Base-by-base conservation (phyloP, 2,113 vertebrate species). In the Bolborhynchus lineola region DNA sequence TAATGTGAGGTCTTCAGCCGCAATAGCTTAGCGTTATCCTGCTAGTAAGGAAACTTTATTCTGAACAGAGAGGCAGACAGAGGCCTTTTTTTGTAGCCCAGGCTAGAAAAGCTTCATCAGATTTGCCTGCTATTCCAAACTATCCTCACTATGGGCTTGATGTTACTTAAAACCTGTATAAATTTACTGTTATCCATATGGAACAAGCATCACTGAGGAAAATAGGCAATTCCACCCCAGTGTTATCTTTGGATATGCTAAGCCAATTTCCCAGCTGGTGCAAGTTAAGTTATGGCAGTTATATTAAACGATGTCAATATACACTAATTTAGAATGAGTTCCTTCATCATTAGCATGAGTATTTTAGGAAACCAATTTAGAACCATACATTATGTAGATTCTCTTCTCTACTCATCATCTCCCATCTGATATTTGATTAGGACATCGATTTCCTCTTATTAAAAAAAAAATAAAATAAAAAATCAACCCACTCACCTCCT, bases 271-370 rank as follows among this genome's bases (percentile, higher is more conserved):
- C 88, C 93, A 95, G 96, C 86, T 96, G 92, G 93, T 92, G 31
- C 74, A 92, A 92, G 88, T 93, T 93, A 90, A 92, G 88, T 88
- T 93, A 83, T 84, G 80, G 88, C 86, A 96, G 88, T 93, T 93
- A 94, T 88, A 93, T 96, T 96, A 96, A 96, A 92, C 28, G 52
- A 93, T 90, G 95, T 83, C 93, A 92, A 96, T 96, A 93, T 86
- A 94, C 37, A 89, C 93, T 95, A 89, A 93, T 93, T 96, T 88
- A 82, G 88, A 90, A 94, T 79, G 57, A 93, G 80, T 88, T 88
- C 69, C 47, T 93, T 96, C 92, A 93, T 96, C 93, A 93, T 94
- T 93, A 96, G 84, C 86, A 89, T 41, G 88, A 41, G 13, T 96
- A 97, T 96, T 96, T 94, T 86, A 89, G 86, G 91, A 96, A 94